Evolutionary conservation across 2,113 vertebrate species (phyloP), one percentile per base, ranked within the genome.

Genomic region (Nestor notabilis): DNA sequence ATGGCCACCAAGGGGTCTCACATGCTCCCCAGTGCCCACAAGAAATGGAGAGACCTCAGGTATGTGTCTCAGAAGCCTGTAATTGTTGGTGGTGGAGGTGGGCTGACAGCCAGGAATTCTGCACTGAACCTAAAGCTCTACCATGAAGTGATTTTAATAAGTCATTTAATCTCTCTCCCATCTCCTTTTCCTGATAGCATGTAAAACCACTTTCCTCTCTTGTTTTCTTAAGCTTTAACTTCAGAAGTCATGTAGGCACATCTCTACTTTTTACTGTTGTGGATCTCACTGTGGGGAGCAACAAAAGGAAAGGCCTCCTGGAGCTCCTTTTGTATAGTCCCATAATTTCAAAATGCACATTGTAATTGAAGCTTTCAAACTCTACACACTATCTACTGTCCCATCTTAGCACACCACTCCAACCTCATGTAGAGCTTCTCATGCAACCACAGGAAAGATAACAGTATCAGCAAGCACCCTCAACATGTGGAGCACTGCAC

Each of bases 21-120:
- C 0, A 0, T 1, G 15, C 47, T 29, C 56, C 35, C 47, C 3
- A 3, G 21, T 8, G 49, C 11, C 56, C 27, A 13, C 9, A 76
- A 52, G 17, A 79, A 79, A 64, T 1, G 4, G 43, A 75, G 24
- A 24, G 18, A 92, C 35, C 66, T 76, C 66, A 25, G 56, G 47
- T 71, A 71, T 68, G 9, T 19, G 7, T 17, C 75, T 83, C 47
- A 65, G 35, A 76, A 47, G 21, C 6, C 29, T 0, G 0, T 20
- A 44, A 39, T 5, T 61, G 39, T 4, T 60, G 5, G 44, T 64
- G 44, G 64, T 2, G 1, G 27, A 1, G 2, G 41, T 52, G 35
- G 24, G 31, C 41, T 90, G 61, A 60, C 20, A 74, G 60, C 5
- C 50, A 82, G 56, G 43, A 92, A 83, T 35, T 64, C 52, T 33